Evolutionary conservation across 2,888 invertebrate genomes (phyloP), one percentile per base, ranked within the genome.

Genomic region (Plemyria rubiginata): DNA sequence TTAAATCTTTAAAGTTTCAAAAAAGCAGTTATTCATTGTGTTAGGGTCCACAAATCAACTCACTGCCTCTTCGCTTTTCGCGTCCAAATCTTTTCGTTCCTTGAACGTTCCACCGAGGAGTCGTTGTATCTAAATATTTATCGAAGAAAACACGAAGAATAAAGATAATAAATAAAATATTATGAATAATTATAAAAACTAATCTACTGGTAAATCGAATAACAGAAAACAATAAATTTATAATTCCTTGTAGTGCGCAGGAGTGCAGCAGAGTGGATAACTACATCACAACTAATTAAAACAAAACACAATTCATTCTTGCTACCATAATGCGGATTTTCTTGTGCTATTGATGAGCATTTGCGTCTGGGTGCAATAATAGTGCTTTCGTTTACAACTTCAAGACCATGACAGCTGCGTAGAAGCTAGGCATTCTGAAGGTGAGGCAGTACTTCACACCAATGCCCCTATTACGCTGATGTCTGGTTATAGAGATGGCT

Each of bases 21-120:
- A n/a, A 15, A 80, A 82, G 77, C 79, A 72, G 71, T 76, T 75
- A 76, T 70, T 71, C 16, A 65, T 63, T 66, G 62, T 57, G 69
- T 68, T 51, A 59, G 48, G 54, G 50, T 55, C 16, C 57, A 63
- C 70, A 67, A 58, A 65, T 65, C 78, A 90, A 95, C 96, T 96
- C 95, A 96, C 96, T 88, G 94, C 94, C 90, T 93, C 92, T 80
- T 94, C 92, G 74, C 95, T 95, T 77, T 93, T 93, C 70, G 93
- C 91, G 85, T 96, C 96, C 91, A 95, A 93, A 84, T 95, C 94
- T 85, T 95, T 94, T 71, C 94, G 92, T 76, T 94, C 89, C 90
- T 94, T 94, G 79, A 95, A 84, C 48, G 94, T 93, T 79, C 96
- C 96, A 75, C 95, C 96, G 88, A 96, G 94, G 86, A 96, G 94